Evolutionary conservation across 2,113 vertebrate genomes (phyloP).

Genomic region (Poecilia latipinna): DNA sequence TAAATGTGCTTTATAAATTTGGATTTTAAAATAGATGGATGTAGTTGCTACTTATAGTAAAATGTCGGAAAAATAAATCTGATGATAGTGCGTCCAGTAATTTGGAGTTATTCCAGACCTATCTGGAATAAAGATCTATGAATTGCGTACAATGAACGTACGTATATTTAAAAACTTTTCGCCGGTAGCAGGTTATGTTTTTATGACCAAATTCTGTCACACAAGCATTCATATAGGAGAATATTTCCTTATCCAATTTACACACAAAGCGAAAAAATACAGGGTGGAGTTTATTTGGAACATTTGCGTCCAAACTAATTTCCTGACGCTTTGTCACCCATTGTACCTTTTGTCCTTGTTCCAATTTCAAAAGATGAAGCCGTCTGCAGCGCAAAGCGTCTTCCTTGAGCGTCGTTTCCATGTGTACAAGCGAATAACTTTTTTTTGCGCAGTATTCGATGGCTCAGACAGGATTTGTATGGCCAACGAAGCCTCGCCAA

Average conservation of each 20-base stretch:
- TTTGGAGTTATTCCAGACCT: too few species aligned
- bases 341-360: not conserved
- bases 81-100: too few species aligned
- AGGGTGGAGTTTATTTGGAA: not conserved
- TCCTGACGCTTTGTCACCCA: not conserved
- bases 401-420: constrained; percentile 26
- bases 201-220: not conserved
- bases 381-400: constrained; percentile 2
- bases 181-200: not conserved
- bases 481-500: constrained; percentile 72
- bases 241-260: not conserved
- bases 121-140: too few species aligned
- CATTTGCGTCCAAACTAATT: not conserved
- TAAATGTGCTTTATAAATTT: too few species aligned
- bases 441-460: constrained; percentile 20
- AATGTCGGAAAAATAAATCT: too few species aligned
- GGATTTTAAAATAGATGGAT: not conserved
- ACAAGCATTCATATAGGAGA: too few species aligned
- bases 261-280: not conserved
- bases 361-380: not conserved
- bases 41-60: not conserved
- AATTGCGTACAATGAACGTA: too few species aligned
- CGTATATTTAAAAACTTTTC: too few species aligned
- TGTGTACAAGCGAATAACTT: constrained; percentile 9
- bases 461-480: constrained; percentile 68